Evolutionary conservation across 2,888 invertebrate genomes (phyloP).

Genomic region (Cenopis cana): DNA sequence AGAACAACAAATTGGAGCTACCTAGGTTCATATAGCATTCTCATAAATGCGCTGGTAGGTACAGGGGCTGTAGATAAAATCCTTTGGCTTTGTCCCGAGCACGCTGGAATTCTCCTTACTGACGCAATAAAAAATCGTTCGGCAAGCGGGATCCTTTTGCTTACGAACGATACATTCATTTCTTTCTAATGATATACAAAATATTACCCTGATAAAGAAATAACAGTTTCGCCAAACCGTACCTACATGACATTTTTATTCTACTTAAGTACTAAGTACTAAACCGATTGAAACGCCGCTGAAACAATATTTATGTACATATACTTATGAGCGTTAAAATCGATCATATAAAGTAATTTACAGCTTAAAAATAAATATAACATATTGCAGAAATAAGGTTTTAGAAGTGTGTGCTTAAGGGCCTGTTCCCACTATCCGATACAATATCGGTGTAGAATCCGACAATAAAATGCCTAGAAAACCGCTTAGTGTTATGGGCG

Average conservation of each 20-base stretch:
- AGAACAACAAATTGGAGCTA: no score
- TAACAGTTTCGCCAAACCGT: slow-evolving; percentile 17
- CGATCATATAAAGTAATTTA: not conserved
- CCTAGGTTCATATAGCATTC: no score
- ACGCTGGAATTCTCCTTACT: no score
- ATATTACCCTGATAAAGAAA: slow-evolving; percentile 39
- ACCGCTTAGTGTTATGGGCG: no score
- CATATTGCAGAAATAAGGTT: not conserved
- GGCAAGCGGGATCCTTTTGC: no score
- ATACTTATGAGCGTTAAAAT: slow-evolving; percentile 10
- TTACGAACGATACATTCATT: not conserved
- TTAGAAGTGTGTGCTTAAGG: not conserved
- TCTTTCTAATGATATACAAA: slow-evolving; percentile 5
- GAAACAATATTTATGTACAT: slow-evolving; percentile 6
- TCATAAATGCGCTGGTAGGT: no score
- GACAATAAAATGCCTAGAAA: no score
- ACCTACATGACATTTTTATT: slow-evolving; percentile 9
- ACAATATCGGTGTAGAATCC: no score
- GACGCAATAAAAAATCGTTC: no score
- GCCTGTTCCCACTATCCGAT: no score
- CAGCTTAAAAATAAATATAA: not conserved
- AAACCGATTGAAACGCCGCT: not conserved
- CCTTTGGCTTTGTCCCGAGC: no score
- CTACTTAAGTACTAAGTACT: slow-evolving; percentile 7
- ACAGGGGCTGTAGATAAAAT: no score